A percentile compares a stretch with the other conserved stretches of the same genome.
phyloP scores from a whole-genome alignment of 2,888 invertebrate species.

The Leptinotarsa peninsularis region DNA sequence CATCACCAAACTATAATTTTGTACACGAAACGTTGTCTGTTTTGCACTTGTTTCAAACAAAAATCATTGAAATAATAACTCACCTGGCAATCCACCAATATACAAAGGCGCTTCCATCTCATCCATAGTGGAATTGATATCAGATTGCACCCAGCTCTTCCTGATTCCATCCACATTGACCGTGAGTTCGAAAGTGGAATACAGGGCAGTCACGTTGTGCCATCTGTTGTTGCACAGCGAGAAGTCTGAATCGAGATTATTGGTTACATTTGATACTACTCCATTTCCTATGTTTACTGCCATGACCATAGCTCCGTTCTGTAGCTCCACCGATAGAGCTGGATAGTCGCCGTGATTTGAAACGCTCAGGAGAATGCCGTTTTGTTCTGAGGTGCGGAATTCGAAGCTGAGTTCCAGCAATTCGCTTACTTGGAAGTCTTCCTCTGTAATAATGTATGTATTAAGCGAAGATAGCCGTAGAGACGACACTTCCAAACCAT shows the following conservation, averaged over 20 bases:
- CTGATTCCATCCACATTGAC: constrained; percentile 76
- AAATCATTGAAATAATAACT: background rate
- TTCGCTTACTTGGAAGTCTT: constrained; percentile 77
- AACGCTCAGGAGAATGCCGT: constrained; percentile 82
- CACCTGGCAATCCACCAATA: constrained; percentile 88
- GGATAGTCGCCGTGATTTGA: constrained; percentile 74
- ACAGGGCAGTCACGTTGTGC: constrained; percentile 84
- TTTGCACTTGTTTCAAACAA: background rate
- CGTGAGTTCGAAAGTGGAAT: constrained; percentile 77
- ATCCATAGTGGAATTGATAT: constrained; percentile 63
- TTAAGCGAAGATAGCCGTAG: too few species aligned
- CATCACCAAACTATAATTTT: too few species aligned
- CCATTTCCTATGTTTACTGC: constrained; percentile 74
- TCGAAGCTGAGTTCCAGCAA: constrained; percentile 82
- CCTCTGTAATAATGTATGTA: constrained; percentile 63
- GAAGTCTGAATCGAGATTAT: constrained; percentile 73
- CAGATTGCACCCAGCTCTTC: constrained; percentile 68
- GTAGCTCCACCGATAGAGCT: constrained; percentile 83
- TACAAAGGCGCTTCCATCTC: constrained; percentile 75
- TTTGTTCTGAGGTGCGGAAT: constrained; percentile 87
- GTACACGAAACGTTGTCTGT: background rate
- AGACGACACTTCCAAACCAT: too few species aligned
- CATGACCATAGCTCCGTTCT: constrained; percentile 82
- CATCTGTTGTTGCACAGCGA: constrained; percentile 88
- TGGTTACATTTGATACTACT: constrained; percentile 75